These are phyloP conservation scores for Lordiphosa fenestrarum DNA, from an alignment of 2,888 invertebrate species.

Conservation along the genomic window DNA sequence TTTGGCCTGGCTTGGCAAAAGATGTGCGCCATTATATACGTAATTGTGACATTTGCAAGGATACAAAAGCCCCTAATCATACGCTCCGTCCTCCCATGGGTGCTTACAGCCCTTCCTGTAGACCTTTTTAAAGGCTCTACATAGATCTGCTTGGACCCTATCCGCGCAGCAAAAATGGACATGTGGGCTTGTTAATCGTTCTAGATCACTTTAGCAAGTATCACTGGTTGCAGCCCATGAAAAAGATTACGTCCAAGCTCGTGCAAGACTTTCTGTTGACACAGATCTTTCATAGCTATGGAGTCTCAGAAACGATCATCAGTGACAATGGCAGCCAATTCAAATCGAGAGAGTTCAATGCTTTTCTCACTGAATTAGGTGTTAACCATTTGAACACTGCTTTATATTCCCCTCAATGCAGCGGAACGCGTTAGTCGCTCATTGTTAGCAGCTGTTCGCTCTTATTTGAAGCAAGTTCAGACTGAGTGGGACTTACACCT, in stretches of 20 bases:
- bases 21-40: conserved; percentile 9
- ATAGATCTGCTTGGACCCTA: conserved; percentile 15
- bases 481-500: no score
- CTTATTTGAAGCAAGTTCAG: no score
- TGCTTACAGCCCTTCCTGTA: neutral
- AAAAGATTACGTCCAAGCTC: conserved; percentile 6
- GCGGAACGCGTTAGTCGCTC: no score
- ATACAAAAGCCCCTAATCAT: conserved; percentile 11
- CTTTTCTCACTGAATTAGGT: conserved; percentile 4
- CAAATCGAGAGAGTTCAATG: neutral
- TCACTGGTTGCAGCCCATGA: conserved; percentile 13
- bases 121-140: conserved; percentile 17
- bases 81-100: conserved; percentile 14
- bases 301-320: conserved; percentile 1
- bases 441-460: no score
- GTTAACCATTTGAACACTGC: conserved; percentile 1
- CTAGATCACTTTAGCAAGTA: conserved; percentile 15
- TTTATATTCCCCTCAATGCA: conserved; percentile 1
- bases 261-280: neutral
- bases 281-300: neutral
- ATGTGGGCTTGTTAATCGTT: conserved; percentile 12
- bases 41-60: conserved; percentile 10
- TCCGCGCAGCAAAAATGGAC: conserved; percentile 6
- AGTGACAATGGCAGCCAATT: conserved; percentile 6
- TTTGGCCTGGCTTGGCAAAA: conserved; percentile 22